These are phyloP conservation scores for Vanacampus margaritifer DNA, from an alignment of 2,113 vertebrate genomes.

Conservation along the genomic window DNA sequence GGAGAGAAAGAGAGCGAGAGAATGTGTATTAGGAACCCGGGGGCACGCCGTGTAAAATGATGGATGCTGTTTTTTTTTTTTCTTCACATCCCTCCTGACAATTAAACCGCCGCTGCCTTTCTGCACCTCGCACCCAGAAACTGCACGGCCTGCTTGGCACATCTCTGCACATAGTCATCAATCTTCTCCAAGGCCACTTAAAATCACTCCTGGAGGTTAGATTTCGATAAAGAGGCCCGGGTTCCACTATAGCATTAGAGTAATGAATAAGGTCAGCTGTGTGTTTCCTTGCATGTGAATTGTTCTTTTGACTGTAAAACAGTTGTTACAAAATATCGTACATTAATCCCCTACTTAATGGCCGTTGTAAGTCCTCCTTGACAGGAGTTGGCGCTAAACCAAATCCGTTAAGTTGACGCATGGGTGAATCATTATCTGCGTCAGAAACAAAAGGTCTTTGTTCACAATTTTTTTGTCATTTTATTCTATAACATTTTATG, in stretches of 20 bases:
- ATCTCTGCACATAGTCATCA: constrained; percentile 39
- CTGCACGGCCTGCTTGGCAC: constrained; percentile 30
- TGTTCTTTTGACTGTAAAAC: background rate
- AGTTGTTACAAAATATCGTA: background rate
- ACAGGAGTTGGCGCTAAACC: too few species aligned
- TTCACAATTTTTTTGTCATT: too few species aligned
- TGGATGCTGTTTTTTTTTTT: constrained; percentile 46
- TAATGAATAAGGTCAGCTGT: constrained; percentile 30
- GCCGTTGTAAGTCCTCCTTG: too few species aligned
- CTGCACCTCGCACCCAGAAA: constrained; percentile 24
- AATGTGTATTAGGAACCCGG: constrained; percentile 27
- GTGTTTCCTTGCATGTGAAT: background rate
- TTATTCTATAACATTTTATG: too few species aligned
- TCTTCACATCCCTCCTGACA: constrained; percentile 36
- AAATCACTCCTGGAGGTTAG: constrained; percentile 34
- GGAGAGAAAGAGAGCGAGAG: constrained; percentile 2
- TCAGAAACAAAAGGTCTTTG: too few species aligned
- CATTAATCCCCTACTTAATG: background rate
- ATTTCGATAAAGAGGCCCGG: constrained; percentile 29
- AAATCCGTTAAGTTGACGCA: too few species aligned
- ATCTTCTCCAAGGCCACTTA: constrained; percentile 48
- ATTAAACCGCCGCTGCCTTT: constrained; percentile 40
- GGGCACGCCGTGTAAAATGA: constrained; percentile 45
- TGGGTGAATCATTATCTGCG: too few species aligned
- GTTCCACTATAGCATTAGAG: constrained; percentile 19